Evolutionary conservation across 2,888 invertebrate species (phyloP), one percentile per base, ranked within the genome.

Genomic region (Tortrix viridana): DNA sequence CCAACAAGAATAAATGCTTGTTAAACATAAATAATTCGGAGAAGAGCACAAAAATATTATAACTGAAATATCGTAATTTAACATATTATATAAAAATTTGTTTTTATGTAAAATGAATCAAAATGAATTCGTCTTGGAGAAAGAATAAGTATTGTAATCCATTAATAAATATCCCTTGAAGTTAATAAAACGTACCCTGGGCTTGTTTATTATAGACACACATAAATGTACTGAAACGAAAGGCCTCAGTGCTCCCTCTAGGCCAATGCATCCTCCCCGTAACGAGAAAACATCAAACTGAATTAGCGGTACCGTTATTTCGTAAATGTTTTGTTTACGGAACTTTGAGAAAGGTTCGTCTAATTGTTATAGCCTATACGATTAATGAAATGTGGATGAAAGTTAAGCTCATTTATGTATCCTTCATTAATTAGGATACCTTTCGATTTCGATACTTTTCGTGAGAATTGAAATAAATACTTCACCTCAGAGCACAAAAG

Each of bases 281-380:
- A 63, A 63, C 63, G 63, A 63, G 63, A 63, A 58, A 63, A 63
- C 63, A 58, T 63, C 63, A 63, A 58, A 57, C 63, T 58, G 58
- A 63, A 63, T 63, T 63, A 63, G 63, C 57, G 58, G 48, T 32
- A 48, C 47, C 58, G 63, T 63, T 63, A 63, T 63, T 63, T 63
- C 47, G 63, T 57, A 53, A 63, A 63, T 58, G 63, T 63, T 63
- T 57, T 63, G 53, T 63, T 58, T 58, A 52, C 52, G 26, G 16
- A 59, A 62, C 54, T 54, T 60, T 48, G 54, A 37, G 47, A 7
- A 43, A 16, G 32, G 48, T 54, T 43, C 49, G 49, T 53, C 61
- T 53, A 57, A 61, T 65, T 56, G 61, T 65, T 60, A 65, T 61
- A 44, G 60, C 52, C 48, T 54, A 47, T 50, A 22, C 32, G 20